Evolutionary conservation across 2,113 vertebrate species (phyloP), one percentile per base, ranked within the genome.

Genomic region (Pitta sordida): DNA sequence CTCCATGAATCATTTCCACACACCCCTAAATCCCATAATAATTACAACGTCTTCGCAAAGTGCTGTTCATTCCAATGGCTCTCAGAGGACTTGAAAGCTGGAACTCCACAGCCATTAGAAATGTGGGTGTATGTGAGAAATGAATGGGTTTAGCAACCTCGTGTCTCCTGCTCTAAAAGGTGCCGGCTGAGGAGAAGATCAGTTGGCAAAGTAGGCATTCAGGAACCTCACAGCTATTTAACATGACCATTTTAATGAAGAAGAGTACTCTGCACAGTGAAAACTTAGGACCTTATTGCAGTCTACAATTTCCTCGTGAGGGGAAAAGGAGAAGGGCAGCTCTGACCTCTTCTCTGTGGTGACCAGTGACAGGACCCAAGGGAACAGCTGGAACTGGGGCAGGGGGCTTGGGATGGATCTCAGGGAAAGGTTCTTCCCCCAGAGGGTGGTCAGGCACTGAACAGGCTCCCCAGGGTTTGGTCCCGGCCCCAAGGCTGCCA

Each of bases 171-270:
- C 75, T 82, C 58, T n/a, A 20, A 73, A 82, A 67, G 67, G 51
- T 87, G 91, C 32, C 81, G 70, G 75, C 37, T 74, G 15, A 39
- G 69, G 69, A 56, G 77, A 59, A 49, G 93, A 74, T 62, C 73
- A 41, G 41, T 37, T 70, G 67, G 75, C 60, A 67, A 55, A 84
- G 74, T 0, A 92, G 74, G 84, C 6, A 4, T 43, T 91, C 81
- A 81, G 90, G 84, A 91, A 80, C 75, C 82, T 92, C 82, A 48
- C 59, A 74, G 82, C 67, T 92, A 83, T 77, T 91, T 65, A 77
- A 62, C 11, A 1, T 32, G 56, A 64, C n/a, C 24, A 34, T 70
- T 89, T 90, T 51, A 83, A 80, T 82, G 67, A 84, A 71, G 90
- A 71, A 59, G 23, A 89, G 85, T 58, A 58, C 15, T 51, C 91